Conservation (phyloP, 92 coral and sea anemone genomes). For the Umimayanthus chanpuru region DNA sequence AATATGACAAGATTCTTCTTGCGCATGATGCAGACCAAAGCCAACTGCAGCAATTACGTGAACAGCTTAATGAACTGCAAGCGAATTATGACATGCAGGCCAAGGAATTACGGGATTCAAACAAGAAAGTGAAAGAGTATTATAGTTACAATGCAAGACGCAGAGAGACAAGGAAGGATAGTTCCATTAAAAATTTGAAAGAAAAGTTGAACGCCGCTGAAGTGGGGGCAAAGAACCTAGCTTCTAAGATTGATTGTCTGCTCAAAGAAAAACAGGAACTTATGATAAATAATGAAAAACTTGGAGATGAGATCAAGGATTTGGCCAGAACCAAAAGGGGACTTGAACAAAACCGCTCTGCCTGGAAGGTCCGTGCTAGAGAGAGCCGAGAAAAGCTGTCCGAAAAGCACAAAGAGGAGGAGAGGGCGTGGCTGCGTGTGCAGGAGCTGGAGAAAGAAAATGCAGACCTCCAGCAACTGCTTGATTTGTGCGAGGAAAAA, state of each 20-base stretch:
- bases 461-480: conserved; percentile 30
- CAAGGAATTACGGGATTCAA: too few species aligned
- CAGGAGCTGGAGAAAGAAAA: conserved; percentile 23
- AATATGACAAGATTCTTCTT: too few species aligned
- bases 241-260: conserved; percentile 20
- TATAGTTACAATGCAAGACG: too few species aligned
- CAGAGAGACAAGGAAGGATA: too few species aligned
- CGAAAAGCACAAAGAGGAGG: conserved; percentile 13
- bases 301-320: conserved; percentile 18
- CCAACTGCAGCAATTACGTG: too few species aligned
- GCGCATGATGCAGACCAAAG: too few species aligned
- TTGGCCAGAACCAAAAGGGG: conserved; percentile 28
- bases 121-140: too few species aligned
- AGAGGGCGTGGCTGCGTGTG: conserved; percentile 33
- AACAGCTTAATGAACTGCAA: too few species aligned
- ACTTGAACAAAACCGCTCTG: conserved; percentile 21
- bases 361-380: conserved; percentile 20
- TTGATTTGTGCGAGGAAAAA: conserved; percentile 20
- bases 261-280: conserved; percentile 24
- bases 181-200: conserved; percentile 19
- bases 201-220: conserved; percentile 16
- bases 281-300: conserved; percentile 15
- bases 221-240: conserved; percentile 14
- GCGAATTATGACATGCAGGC: too few species aligned
- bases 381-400: conserved; percentile 23